phyloP scores from a whole-genome alignment of 1,140 invertebrate genomes.

The Pentalonia nigronervosa region DNA sequence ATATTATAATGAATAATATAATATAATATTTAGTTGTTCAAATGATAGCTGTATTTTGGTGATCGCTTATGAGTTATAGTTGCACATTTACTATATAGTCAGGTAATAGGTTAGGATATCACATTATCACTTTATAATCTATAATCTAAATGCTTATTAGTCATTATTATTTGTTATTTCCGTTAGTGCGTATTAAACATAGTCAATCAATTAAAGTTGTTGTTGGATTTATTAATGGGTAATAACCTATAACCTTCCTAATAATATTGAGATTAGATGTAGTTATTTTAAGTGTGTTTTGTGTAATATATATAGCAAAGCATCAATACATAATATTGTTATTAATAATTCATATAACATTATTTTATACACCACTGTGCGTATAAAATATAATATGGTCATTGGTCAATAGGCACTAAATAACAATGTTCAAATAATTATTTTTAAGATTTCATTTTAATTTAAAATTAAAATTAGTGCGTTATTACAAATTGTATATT shows the following conservation, averaged over 20 bases:
- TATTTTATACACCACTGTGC: background rate
- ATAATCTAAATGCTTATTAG: too few species aligned
- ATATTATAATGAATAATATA: too few species aligned
- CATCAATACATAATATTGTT: background rate
- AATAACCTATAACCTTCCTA: background rate
- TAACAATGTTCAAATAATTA: background rate
- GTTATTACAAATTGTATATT: background rate
- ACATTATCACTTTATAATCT: too few species aligned
- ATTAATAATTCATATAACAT: constrained; percentile 13
- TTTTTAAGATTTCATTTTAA: background rate
- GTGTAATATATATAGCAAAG: background rate
- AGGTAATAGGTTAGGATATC: too few species aligned
- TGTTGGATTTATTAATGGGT: background rate
- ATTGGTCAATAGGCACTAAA: background rate
- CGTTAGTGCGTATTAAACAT: background rate
- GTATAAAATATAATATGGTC: background rate
- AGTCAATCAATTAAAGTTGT: background rate
- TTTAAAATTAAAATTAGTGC: background rate
- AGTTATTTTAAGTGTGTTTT: background rate
- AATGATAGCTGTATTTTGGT: too few species aligned
- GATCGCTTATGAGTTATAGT: too few species aligned
- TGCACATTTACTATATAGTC: too few species aligned
- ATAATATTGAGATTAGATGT: background rate
- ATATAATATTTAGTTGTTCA: too few species aligned
- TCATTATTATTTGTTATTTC: background rate